These are phyloP conservation scores for Syngnathus acus DNA, from an alignment of 2,797 vertebrate species.

Conservation along the genomic window DNA sequence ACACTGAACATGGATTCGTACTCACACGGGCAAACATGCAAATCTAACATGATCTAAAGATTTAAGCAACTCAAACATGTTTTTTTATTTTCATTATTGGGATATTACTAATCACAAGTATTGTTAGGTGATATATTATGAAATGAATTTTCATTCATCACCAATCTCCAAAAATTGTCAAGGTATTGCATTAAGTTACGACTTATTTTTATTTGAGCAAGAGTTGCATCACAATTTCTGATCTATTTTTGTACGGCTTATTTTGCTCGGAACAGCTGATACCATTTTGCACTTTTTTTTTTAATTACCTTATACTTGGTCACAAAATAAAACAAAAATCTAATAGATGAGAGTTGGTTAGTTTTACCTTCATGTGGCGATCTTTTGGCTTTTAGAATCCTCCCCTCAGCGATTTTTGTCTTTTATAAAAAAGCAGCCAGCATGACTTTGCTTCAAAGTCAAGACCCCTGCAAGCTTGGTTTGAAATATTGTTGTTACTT, in stretches of 20 bases:
- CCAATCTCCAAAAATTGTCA: constrained; percentile 51
- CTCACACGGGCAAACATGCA: constrained; percentile 13
- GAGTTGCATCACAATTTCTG: constrained; percentile 68
- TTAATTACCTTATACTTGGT: constrained; percentile 58
- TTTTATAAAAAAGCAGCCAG: constrained; percentile 74
- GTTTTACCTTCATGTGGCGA: constrained; percentile 78
- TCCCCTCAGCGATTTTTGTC: constrained; percentile 73
- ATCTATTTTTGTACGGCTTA: constrained; percentile 54
- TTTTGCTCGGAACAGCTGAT: constrained; percentile 62
- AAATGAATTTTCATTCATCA: constrained; percentile 26
- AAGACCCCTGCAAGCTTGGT: constrained; percentile 76
- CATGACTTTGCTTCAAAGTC: constrained; percentile 74
- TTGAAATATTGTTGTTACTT: constrained; percentile 75
- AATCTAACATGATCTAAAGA: constrained; percentile 48
- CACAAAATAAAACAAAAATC: constrained; percentile 60
- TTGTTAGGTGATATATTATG: background rate
- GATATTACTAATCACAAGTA: constrained; percentile 12
- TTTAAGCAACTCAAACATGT: constrained; percentile 65
- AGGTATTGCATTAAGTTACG: constrained; percentile 57
- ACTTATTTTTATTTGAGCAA: constrained; percentile 63
- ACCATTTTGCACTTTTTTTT: constrained; percentile 54
- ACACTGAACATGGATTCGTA: background rate
- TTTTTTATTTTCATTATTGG: constrained; percentile 45
- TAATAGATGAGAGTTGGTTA: constrained; percentile 74
- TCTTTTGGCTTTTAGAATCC: constrained; percentile 77